These are phyloP conservation scores for Chionodraco myersi DNA, from an alignment of 2,113 vertebrate genomes.

Conservation along the genomic window DNA sequence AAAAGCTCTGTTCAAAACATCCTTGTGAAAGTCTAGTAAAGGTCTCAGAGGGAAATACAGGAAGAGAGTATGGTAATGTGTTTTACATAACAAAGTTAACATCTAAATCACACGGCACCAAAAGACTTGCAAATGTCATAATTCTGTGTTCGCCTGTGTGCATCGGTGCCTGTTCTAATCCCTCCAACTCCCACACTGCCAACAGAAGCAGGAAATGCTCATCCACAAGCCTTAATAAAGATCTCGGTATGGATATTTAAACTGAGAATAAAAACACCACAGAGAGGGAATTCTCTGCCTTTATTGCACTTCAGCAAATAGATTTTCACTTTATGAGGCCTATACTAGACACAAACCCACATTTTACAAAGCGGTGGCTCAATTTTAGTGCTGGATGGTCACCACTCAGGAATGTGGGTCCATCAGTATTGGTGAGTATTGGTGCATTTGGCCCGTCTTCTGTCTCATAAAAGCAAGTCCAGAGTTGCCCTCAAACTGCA, in stretches of 20 bases:
- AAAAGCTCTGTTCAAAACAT: conserved; percentile 9
- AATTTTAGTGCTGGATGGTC: neutral
- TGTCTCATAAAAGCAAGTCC: too few relatives aligned
- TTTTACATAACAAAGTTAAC: conserved; percentile 6
- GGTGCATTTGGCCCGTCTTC: too few relatives aligned
- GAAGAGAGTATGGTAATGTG: neutral
- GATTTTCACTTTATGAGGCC: neutral
- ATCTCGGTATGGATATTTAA: conserved; percentile 2
- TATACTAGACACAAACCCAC: neutral
- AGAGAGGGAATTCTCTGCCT: neutral
- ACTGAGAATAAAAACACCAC: neutral
- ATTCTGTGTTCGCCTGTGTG: conserved; percentile 14
- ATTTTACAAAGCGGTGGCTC: neutral
- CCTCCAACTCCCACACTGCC: neutral
- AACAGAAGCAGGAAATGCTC: conserved; percentile 7
- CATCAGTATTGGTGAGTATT: neutral
- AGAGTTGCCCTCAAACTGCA: too few relatives aligned
- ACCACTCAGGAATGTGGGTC: neutral
- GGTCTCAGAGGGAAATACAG: neutral
- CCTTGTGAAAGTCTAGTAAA: neutral
- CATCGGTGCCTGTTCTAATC: neutral
- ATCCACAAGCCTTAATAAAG: conserved; percentile 13
- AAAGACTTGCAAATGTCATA: conserved; percentile 7
- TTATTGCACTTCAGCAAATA: neutral
- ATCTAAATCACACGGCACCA: conserved; percentile 15